phyloP scores from a whole-genome alignment of 2,113 vertebrate genomes.

The Brachypteracias leptosomus region DNA sequence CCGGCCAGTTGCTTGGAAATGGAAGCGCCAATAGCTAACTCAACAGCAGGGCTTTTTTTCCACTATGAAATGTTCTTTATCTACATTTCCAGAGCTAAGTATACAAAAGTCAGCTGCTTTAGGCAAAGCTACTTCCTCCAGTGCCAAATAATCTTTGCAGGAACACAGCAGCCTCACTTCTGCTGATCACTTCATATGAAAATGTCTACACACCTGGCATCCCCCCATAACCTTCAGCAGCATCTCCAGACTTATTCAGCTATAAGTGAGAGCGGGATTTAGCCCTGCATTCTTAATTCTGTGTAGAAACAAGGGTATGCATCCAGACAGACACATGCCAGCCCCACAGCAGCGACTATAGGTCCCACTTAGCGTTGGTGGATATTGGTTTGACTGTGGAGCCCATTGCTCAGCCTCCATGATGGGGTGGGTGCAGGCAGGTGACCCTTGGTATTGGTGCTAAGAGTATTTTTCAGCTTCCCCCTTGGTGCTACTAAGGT shows the following conservation, averaged over 20 bases:
- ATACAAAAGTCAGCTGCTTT: neutral
- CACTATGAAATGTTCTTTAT: conserved; percentile 19
- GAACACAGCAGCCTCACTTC: neutral
- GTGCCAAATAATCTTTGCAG: neutral
- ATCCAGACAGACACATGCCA: neutral
- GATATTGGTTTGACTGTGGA: neutral
- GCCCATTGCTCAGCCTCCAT: neutral
- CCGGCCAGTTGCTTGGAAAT: neutral
- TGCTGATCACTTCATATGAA: neutral
- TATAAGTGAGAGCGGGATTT: neutral
- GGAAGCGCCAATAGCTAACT: neutral
- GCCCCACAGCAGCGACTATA: rapidly evolving
- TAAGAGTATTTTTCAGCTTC: neutral
- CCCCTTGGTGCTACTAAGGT: neutral
- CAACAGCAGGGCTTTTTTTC: neutral
- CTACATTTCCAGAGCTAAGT: conserved; percentile 12
- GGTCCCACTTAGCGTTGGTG: no score
- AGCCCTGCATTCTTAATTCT: neutral
- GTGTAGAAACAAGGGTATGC: rapidly evolving
- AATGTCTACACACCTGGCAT: neutral
- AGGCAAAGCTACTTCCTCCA: neutral
- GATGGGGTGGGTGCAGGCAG: neutral
- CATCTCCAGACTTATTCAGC: neutral
- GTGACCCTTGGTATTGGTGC: rapidly evolving
- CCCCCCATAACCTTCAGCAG: neutral